These are phyloP conservation scores for Thalassoma bifasciatum DNA, from an alignment of 2,113 vertebrate species.

Conservation along the genomic window DNA sequence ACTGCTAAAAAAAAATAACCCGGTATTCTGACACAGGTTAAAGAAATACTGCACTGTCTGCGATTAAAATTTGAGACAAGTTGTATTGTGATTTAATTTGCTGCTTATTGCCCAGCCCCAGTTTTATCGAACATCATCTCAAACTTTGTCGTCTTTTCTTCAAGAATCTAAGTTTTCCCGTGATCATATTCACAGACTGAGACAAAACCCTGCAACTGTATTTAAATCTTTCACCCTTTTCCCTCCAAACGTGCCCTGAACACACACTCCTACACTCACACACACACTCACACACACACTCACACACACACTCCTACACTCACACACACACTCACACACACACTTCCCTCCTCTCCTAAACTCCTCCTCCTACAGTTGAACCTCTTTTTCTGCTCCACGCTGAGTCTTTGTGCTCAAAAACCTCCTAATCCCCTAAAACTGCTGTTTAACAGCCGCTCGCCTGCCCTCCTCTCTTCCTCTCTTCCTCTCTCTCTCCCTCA, in stretches of 20 bases:
- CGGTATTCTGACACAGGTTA: too few species aligned
- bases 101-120: too few species aligned
- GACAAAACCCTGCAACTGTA: slow-evolving; percentile 8
- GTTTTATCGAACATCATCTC: too few species aligned
- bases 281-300: too few species aligned
- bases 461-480: slow-evolving; percentile 64
- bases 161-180: too few species aligned
- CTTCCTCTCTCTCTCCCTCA: too few species aligned
- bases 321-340: slow-evolving; percentile 27
- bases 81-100: too few species aligned
- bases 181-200: neutral
- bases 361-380: slow-evolving; percentile 63
- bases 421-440: slow-evolving; percentile 84
- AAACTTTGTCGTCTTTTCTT: neutral
- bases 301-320: too few species aligned
- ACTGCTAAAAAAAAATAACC: too few species aligned
- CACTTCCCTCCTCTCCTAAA: slow-evolving; percentile 30
- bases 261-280: too few species aligned
- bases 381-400: slow-evolving; percentile 66
- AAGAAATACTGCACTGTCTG: too few species aligned
- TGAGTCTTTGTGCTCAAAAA: slow-evolving; percentile 79
- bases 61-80: too few species aligned
- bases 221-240: slow-evolving; percentile 31
- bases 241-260: slow-evolving; percentile 27
- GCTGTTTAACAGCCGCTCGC: slow-evolving; percentile 82